Conservation (phyloP, 2,888 invertebrate species). For the Lottia gigantea region DNA sequence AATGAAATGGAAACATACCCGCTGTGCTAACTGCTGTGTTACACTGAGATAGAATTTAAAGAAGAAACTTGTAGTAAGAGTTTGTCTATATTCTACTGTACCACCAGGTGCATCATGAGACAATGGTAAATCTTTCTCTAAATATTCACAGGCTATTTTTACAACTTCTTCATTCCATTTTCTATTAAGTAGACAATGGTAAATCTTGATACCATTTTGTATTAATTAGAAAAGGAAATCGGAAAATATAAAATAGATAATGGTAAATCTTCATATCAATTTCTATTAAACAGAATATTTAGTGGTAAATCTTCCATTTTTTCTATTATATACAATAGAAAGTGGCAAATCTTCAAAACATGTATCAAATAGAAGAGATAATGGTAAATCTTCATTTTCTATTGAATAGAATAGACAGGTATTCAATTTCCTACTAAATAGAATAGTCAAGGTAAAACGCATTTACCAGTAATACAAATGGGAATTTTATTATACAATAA, state of each 20-base stretch:
- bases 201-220: not conserved
- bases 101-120: conserved; percentile 83
- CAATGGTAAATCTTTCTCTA: conserved; percentile 83
- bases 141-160: conserved; percentile 73
- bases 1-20: not conserved
- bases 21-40: conserved; percentile 18
- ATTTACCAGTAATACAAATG: too few relatives aligned
- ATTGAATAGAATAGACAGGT: too few relatives aligned
- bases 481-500: too few relatives aligned
- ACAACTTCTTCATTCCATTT: conserved; percentile 77
- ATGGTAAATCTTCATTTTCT: too few relatives aligned
- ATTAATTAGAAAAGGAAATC: too few relatives aligned
- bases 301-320: too few relatives aligned
- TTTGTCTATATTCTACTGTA: conserved; percentile 81
- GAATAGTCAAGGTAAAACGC: too few relatives aligned
- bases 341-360: too few relatives aligned
- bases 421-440: too few relatives aligned
- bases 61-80: conserved; percentile 75
- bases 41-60: conserved; percentile 72
- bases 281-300: conserved; percentile 49
- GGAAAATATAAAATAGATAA: not conserved
- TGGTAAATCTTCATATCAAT: conserved; percentile 74
- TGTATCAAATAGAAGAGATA: too few relatives aligned
- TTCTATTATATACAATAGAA: too few relatives aligned
- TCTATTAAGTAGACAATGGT: conserved; percentile 46